phyloP scores from a whole-genome alignment of 2,888 invertebrate genomes.

The Cantharis rustica region DNA sequence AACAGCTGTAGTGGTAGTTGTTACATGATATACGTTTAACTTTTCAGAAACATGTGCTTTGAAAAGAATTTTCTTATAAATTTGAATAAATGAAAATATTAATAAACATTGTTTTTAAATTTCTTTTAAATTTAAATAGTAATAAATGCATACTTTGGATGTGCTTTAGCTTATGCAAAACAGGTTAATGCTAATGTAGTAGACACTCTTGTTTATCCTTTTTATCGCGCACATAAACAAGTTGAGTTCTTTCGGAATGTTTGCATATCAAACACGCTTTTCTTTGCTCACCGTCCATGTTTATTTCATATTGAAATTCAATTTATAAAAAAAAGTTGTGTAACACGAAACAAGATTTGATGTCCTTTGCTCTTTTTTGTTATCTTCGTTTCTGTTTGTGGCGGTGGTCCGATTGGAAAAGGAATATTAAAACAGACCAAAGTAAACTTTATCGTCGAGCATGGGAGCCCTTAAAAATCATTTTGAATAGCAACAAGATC shows the following conservation, averaged over 20 bases:
- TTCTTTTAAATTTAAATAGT: conserved; percentile 26
- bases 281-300: conserved; percentile 31
- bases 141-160: conserved; percentile 29
- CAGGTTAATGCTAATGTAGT: conserved; percentile 31
- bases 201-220: conserved; percentile 37
- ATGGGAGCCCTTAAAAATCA: conserved; percentile 32
- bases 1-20: conserved; percentile 1
- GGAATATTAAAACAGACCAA: conserved; percentile 46
- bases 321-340: conserved; percentile 38
- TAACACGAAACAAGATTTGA: conserved; percentile 40
- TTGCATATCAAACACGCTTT: conserved; percentile 37
- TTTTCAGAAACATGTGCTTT: not conserved
- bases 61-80: not conserved
- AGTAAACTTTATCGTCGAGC: conserved; percentile 40
- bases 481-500: conserved; percentile 44
- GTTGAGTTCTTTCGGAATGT: conserved; percentile 33
- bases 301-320: conserved; percentile 39
- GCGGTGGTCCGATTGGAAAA: conserved; percentile 38
- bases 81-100: conserved; percentile 12
- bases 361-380: conserved; percentile 31
- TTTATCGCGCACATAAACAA: conserved; percentile 34
- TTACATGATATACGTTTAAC: not conserved
- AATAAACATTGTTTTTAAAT: conserved; percentile 14
- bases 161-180: conserved; percentile 31
- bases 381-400: conserved; percentile 35